Evolutionary conservation across 2,797 vertebrate genomes (phyloP).

Genomic region (Rhinophrynus dorsalis): DNA sequence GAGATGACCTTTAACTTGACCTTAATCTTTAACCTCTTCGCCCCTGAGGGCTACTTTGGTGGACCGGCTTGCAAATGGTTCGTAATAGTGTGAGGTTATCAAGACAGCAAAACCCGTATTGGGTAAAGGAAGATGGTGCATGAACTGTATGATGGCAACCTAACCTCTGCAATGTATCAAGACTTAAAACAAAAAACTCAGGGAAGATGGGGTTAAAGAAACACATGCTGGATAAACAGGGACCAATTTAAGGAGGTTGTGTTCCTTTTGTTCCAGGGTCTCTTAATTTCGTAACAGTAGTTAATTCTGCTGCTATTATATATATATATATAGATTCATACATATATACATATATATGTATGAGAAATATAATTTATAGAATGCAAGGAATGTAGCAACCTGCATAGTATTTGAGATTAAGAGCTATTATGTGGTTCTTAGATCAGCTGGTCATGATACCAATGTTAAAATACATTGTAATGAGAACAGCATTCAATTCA

Average conservation of each 20-base stretch:
- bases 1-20: not conserved
- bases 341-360: not conserved
- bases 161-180: not conserved
- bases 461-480: slow-evolving; percentile 11
- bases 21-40: slow-evolving; percentile 32
- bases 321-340: slow-evolving; percentile 12
- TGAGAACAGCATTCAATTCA: slow-evolving; percentile 16
- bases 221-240: slow-evolving; percentile 68
- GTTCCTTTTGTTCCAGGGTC: slow-evolving; percentile 72
- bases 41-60: slow-evolving; percentile 10
- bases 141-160: not conserved
- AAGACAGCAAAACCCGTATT: not conserved
- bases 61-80: not conserved
- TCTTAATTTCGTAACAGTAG: slow-evolving; percentile 73
- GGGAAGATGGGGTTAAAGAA: slow-evolving; percentile 35
- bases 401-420: slow-evolving; percentile 70
- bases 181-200: slow-evolving; percentile 3
- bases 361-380: slow-evolving; percentile 71
- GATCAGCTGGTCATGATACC: slow-evolving; percentile 26
- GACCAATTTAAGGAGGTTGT: slow-evolving; percentile 73
- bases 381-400: slow-evolving; percentile 82
- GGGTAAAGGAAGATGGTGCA: not conserved
- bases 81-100: not conserved
- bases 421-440: slow-evolving; percentile 71
- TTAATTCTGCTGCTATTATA: slow-evolving; percentile 75